Evolutionary conservation across 1,140 invertebrate species (phyloP).

Genomic region (Pollicipes pollicipes): DNA sequence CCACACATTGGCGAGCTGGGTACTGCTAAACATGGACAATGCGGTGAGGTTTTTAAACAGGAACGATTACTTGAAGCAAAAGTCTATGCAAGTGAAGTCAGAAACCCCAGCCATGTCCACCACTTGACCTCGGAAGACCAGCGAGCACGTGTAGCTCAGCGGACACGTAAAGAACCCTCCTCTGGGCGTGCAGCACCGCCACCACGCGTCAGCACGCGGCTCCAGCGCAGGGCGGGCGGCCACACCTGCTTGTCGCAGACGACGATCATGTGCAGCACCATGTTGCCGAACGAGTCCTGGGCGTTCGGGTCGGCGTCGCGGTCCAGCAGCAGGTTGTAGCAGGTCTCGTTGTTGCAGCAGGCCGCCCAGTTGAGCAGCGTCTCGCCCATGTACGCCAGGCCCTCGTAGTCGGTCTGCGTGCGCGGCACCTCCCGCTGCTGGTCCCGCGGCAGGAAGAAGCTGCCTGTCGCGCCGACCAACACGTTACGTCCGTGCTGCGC

Average conservation of each 20-base stretch:
- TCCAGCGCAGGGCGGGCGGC: no score
- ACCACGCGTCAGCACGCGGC: no score
- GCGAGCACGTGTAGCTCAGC: no score
- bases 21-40: no score
- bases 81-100: no score
- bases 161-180: no score
- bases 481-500: neutral
- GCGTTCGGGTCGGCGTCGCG: constrained; percentile 78
- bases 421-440: constrained; percentile 56
- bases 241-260: constrained; percentile 83
- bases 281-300: constrained; percentile 83
- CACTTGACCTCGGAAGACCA: no score
- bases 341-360: constrained; percentile 86
- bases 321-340: constrained; percentile 89
- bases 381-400: constrained; percentile 84
- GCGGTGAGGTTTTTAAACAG: no score
- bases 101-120: no score
- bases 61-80: no score
- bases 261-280: constrained; percentile 95
- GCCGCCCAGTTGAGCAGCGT: constrained; percentile 93
- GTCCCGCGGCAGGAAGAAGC: constrained; percentile 78
- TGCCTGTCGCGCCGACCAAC: constrained; percentile 40
- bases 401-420: constrained; percentile 81
- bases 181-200: no score
- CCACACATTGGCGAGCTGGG: no score